These are phyloP conservation scores for Heteromurus nitidus DNA, from an alignment of 2,888 invertebrate species.

Conservation along the genomic window DNA sequence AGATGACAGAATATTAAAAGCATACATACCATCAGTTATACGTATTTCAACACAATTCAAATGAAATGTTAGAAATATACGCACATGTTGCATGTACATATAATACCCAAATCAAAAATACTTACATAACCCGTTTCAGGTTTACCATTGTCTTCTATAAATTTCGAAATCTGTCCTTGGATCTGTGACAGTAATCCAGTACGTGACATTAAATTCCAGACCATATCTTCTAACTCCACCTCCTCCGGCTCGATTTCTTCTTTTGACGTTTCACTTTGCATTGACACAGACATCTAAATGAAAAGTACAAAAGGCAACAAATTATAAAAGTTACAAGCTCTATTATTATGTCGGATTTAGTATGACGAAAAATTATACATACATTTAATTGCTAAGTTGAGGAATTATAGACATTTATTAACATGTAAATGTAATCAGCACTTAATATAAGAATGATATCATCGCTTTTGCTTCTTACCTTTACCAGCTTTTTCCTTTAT, in stretches of 20 bases:
- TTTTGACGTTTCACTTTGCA: conserved; percentile 55
- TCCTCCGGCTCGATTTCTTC: conserved; percentile 62
- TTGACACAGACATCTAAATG: conserved; percentile 46
- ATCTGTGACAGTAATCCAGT: conserved; percentile 69
- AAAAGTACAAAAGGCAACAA: not conserved
- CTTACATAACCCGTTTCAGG: conserved; percentile 54
- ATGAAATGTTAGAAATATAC: not conserved
- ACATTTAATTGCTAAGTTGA: too few species aligned
- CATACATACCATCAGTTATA: not conserved
- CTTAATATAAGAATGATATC: too few species aligned
- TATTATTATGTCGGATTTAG: too few species aligned
- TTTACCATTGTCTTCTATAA: conserved; percentile 68
- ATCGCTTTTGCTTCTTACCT: too few species aligned
- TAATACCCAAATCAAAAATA: not conserved
- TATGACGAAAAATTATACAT: too few species aligned
- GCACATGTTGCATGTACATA: too few species aligned
- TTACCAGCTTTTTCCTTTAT: too few species aligned
- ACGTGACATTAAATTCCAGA: conserved; percentile 68
- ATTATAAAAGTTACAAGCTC: too few species aligned
- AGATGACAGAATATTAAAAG: too few species aligned
- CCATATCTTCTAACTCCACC: conserved; percentile 65
- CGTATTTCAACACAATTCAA: not conserved
- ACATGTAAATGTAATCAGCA: too few species aligned
- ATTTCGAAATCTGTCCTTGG: conserved; percentile 69
- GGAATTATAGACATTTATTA: too few species aligned